These are phyloP conservation scores for Rhyacophila evoluta DNA, from an alignment of 2,888 invertebrate genomes.

Conservation along the genomic window DNA sequence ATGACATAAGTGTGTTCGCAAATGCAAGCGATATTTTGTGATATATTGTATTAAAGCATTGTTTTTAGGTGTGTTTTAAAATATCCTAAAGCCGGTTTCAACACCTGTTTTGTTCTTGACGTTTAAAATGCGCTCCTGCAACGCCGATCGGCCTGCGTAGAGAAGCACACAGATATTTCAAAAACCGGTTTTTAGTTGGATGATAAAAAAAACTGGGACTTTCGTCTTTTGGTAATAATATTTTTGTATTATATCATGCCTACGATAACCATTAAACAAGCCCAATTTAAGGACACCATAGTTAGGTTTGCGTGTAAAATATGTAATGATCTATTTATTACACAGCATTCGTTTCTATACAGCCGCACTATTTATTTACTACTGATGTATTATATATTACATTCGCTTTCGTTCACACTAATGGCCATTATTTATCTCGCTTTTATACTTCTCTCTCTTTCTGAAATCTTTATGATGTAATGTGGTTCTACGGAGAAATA, in stretches of 20 bases:
- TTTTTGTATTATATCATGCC: background rate
- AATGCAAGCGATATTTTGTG: background rate
- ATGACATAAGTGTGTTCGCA: background rate
- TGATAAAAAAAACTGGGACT: constrained; percentile 15
- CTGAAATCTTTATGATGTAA: constrained; percentile 6
- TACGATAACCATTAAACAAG: background rate
- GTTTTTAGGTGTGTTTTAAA: constrained; percentile 15
- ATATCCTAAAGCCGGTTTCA: background rate
- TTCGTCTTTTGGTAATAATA: constrained; percentile 11
- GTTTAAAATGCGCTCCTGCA: constrained; percentile 24
- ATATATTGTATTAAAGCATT: background rate
- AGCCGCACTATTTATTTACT: background rate
- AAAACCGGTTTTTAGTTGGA: constrained; percentile 4
- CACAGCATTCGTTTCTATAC: background rate
- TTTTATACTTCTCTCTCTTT: background rate
- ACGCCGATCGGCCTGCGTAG: background rate
- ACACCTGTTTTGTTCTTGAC: constrained; percentile 18
- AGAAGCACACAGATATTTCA: constrained; percentile 21
- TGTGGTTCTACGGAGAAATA: background rate
- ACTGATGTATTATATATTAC: background rate
- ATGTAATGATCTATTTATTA: background rate
- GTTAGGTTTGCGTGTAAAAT: background rate
- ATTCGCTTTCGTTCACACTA: constrained; percentile 12
- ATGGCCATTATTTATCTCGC: background rate
- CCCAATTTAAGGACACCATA: background rate